Conservation (phyloP, 1,140 invertebrate genomes). For the Drosophila chauvacae region DNA sequence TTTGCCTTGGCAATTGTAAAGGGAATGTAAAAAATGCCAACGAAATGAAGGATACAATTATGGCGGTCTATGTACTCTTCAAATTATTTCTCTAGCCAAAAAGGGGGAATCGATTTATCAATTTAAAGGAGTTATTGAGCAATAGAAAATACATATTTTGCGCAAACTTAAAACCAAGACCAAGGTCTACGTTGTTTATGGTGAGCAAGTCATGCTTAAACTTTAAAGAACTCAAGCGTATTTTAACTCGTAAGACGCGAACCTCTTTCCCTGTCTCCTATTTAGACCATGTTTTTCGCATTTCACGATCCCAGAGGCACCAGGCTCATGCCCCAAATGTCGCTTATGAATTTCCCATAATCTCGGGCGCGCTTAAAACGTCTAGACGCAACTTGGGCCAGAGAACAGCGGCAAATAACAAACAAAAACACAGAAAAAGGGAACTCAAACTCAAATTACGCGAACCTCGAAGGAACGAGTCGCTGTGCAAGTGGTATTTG, state of each 20-base stretch:
- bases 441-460: slow-evolving; percentile 49
- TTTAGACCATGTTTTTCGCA: slow-evolving; percentile 24
- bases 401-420: slow-evolving; percentile 33
- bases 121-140: slow-evolving; percentile 1
- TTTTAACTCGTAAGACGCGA: neutral
- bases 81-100: slow-evolving; percentile 3
- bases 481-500: slow-evolving; percentile 46
- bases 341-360: slow-evolving; percentile 56
- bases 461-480: slow-evolving; percentile 26
- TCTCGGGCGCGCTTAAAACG: slow-evolving; percentile 47
- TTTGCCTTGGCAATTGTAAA: slow-evolving; percentile 47
- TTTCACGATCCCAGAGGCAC: slow-evolving; percentile 21
- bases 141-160: neutral
- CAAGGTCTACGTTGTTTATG: neutral
- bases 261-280: slow-evolving; percentile 8
- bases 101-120: slow-evolving; percentile 1
- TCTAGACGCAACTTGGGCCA: slow-evolving; percentile 49
- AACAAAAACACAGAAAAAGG: slow-evolving; percentile 42
- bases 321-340: neutral
- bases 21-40: slow-evolving; percentile 17
- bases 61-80: slow-evolving; percentile 17
- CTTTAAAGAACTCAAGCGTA: slow-evolving; percentile 1
- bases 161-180: neutral
- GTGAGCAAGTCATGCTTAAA: neutral
- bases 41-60: slow-evolving; percentile 28